Percentiles rank a stretch among this genome's conserved stretches.
These are phyloP conservation scores for Hirtodrosophila histrioides DNA, from an alignment of 2,888 invertebrate species.

Conservation along the genomic window DNA sequence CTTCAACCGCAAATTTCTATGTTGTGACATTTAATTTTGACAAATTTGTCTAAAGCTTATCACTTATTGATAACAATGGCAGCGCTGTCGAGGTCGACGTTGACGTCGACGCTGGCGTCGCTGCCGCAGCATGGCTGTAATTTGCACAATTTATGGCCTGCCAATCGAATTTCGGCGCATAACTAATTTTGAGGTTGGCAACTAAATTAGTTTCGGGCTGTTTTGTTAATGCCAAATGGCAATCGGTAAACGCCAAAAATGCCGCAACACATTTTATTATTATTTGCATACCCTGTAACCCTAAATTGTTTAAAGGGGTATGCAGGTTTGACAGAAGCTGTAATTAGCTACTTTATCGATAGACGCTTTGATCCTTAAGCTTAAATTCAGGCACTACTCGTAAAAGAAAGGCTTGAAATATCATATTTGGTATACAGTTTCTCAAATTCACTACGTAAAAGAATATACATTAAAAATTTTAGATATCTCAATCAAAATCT, in stretches of 20 bases:
- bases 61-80: constrained; percentile 68
- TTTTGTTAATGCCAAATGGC: constrained; percentile 55
- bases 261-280: constrained; percentile 41
- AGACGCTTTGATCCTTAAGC: no score
- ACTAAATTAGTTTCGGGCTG: constrained; percentile 62
- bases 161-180: constrained; percentile 69
- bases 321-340: background rate
- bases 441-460: no score
- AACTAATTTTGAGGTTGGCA: constrained; percentile 73
- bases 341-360: no score
- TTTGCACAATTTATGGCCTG: constrained; percentile 39
- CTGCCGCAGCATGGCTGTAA: constrained; percentile 7
- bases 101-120: background rate
- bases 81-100: constrained; percentile 3
- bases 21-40: constrained; percentile 72
- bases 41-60: constrained; percentile 68
- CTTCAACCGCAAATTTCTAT: constrained; percentile 60
- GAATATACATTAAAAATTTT: no score
- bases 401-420: no score
- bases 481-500: no score
- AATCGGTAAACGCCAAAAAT: constrained; percentile 14
- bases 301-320: background rate
- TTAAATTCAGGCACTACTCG: no score
- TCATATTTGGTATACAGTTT: no score
- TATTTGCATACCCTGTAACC: constrained; percentile 13